Conservation (phyloP, 2,888 invertebrate species). For the Ecliptopera silaceata region DNA sequence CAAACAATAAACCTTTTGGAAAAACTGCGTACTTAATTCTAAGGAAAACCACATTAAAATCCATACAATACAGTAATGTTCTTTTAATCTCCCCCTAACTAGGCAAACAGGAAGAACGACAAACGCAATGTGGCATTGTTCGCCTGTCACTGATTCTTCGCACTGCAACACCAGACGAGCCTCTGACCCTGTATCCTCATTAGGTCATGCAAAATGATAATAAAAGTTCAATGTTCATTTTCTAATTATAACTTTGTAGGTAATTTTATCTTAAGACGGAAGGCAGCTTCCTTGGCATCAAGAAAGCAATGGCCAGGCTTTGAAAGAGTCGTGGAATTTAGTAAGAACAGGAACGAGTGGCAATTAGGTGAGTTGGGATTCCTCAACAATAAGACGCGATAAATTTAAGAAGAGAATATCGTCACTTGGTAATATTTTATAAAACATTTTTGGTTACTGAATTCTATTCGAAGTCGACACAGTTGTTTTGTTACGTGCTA, state of each 20-base stretch:
- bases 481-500: not conserved
- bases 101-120: constrained; percentile 12
- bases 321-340: too few species aligned
- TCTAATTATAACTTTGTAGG: too few species aligned
- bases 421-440: too few species aligned
- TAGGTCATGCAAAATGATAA: not conserved
- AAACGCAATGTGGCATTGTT: not conserved
- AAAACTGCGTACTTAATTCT: not conserved
- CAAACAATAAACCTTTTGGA: not conserved
- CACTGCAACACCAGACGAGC: not conserved
- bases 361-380: too few species aligned
- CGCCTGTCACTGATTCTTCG: not conserved
- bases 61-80: not conserved
- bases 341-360: too few species aligned
- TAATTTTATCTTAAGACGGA: too few species aligned
- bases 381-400: too few species aligned
- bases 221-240: too few species aligned
- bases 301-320: too few species aligned
- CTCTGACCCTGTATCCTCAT: not conserved
- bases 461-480: not conserved
- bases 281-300: too few species aligned
- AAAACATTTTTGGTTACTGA: too few species aligned
- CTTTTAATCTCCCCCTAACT: not conserved
- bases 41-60: constrained; percentile 8
- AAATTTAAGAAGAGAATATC: too few species aligned